Base-by-base conservation (phyloP, 2,888 invertebrate species). In the Andrena marginata region DNA sequence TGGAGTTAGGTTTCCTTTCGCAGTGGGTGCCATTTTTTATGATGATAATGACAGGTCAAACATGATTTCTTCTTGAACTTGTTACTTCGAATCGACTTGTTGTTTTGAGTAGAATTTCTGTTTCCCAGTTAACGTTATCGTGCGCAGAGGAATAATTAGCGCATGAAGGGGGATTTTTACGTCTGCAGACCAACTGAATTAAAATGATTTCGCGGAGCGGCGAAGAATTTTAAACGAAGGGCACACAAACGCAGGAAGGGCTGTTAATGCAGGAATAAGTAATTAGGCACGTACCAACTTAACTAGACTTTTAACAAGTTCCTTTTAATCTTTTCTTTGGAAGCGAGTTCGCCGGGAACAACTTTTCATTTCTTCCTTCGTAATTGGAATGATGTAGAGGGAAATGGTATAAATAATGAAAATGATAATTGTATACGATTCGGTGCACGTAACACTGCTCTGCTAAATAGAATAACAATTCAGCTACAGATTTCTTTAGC, bases 241-340 rank as follows among this genome's bases (percentile, higher is more conserved):
- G 20, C 42, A 63, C 16, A 7, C 71, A 13, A 42, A 42, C 5
- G 16, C 42, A 42, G 42, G 16, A 42, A 42, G 16, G 13, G 42
- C 42, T n/a, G 76, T 71, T 71, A 76, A 71, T 76, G 63, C 23
- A 63, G 59, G 63, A 76, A 76, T 76, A 76, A 76, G 76, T 76
- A 71, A 76, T 76, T 63, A 71, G 63, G 13, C 76, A 76, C 76
- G 76, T 76, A 54, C 76, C 56, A 71, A 76, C 42, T 71, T 56
- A 76, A 64, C 71, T 71, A 63, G 76, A 48, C 56, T 76, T 76
- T 56, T 64, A 71, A 76, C 42, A 76, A 76, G 76, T 76, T 76
- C 63, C 71, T 76, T 71, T 76, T 76, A 71, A 76, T 76, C 71
- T 63, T 63, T 42, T 54, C 48, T 23, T 62, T 70, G 54, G 54